phyloP scores from a whole-genome alignment of 2,888 invertebrate species.

The Thera britannica region DNA sequence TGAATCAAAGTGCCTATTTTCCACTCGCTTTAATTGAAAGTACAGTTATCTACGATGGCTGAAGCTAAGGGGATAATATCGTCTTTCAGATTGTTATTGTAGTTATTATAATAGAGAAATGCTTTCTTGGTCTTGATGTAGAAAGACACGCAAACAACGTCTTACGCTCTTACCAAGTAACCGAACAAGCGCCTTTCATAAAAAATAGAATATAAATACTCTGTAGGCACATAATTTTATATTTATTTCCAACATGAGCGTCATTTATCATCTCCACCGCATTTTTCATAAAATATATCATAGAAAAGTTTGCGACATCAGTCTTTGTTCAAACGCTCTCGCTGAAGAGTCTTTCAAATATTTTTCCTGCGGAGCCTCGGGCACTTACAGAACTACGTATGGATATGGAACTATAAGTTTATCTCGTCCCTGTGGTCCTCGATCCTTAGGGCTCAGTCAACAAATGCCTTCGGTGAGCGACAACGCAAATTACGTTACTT shows the following conservation, averaged over 20 bases:
- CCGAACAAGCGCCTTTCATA: too few relatives aligned
- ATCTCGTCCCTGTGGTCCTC: slow-evolving; percentile 30
- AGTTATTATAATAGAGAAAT: too few relatives aligned
- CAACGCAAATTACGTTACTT: slow-evolving; percentile 14
- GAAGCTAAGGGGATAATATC: too few relatives aligned
- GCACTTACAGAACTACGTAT: slow-evolving; percentile 8
- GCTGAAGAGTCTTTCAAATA: slow-evolving; percentile 38
- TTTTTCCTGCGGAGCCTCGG: slow-evolving; percentile 30
- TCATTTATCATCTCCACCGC: slow-evolving; percentile 2
- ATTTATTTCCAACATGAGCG: background rate
- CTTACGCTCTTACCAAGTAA: too few relatives aligned
- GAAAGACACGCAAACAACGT: too few relatives aligned
- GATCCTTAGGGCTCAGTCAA: slow-evolving; percentile 11
- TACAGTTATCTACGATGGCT: too few relatives aligned
- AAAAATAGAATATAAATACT: background rate
- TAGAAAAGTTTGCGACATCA: slow-evolving; percentile 25
- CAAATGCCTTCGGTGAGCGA: slow-evolving; percentile 7
- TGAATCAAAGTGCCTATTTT: too few relatives aligned
- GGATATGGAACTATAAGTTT: slow-evolving; percentile 24
- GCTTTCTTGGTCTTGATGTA: too few relatives aligned
- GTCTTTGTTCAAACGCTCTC: slow-evolving; percentile 26
- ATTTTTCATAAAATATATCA: slow-evolving; percentile 19
- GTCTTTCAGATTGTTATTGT: too few relatives aligned
- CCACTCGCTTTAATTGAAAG: too few relatives aligned
- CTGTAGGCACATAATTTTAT: background rate